Percentiles rank a stretch among this genome's conserved stretches.
Conservation (phyloP, 2,888 invertebrate species). For the Ferdinandea cuprea region DNA sequence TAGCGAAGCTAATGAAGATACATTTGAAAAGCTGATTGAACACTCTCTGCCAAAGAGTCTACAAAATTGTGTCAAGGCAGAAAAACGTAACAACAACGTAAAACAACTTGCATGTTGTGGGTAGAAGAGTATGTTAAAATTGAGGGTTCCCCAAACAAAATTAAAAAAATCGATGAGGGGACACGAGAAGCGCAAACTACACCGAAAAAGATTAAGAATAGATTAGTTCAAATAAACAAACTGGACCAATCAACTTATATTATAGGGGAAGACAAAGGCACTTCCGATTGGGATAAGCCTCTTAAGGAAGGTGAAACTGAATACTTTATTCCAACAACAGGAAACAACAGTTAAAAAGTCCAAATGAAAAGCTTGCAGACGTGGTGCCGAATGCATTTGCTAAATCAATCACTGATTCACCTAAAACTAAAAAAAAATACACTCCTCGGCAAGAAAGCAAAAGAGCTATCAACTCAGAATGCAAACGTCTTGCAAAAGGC, state of each 20-base stretch:
- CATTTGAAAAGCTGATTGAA: conserved; percentile 79
- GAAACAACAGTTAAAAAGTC: conserved; percentile 79
- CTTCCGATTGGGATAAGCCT: conserved; percentile 82
- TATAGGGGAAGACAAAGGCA: too few relatives aligned
- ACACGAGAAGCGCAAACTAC: conserved; percentile 75
- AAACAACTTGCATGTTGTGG: conserved; percentile 77
- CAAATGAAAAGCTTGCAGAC: conserved; percentile 77
- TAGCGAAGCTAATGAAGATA: conserved; percentile 79
- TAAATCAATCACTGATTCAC: conserved; percentile 42
- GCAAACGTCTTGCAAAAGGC: conserved; percentile 37
- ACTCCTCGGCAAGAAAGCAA: conserved; percentile 63
- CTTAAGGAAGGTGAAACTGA: conserved; percentile 83
- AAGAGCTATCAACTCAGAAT: conserved; percentile 35
- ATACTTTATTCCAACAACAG: conserved; percentile 80
- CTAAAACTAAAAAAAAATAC: conserved; percentile 60
- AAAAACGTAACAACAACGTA: too few relatives aligned
- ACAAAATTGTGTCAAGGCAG: conserved; percentile 76
- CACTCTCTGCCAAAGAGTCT: conserved; percentile 77
- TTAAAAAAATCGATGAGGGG: conserved; percentile 55
- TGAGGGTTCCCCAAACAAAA: conserved; percentile 67
- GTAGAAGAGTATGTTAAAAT: conserved; percentile 78
- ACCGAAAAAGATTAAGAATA: conserved; percentile 39
- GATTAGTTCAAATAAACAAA: background rate
- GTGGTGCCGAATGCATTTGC: conserved; percentile 77
- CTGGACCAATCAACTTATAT: conserved; percentile 80